phyloP scores from a whole-genome alignment of 2,888 invertebrate species.

The Calliopum simillimum region DNA sequence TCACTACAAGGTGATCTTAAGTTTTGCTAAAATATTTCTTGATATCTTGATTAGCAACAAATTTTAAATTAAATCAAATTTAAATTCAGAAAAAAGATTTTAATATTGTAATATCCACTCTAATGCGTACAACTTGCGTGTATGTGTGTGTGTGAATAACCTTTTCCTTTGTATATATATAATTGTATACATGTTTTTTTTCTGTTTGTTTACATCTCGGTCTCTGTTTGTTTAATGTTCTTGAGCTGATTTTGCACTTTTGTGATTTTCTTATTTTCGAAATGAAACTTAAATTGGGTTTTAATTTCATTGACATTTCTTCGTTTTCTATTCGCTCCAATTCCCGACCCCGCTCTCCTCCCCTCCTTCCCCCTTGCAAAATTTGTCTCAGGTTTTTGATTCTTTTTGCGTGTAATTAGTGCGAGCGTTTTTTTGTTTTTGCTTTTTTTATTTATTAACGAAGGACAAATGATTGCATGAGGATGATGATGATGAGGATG shows the following conservation, averaged over 20 bases:
- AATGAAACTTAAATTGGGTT: slow-evolving; percentile 21
- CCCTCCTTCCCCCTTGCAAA: too few relatives aligned
- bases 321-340: not conserved
- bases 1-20: too few relatives aligned
- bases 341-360: too few relatives aligned
- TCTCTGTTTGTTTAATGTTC: not conserved
- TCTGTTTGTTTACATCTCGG: not conserved
- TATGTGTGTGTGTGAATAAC: not conserved
- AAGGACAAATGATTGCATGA: too few relatives aligned
- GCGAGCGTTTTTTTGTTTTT: too few relatives aligned
- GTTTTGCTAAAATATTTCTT: too few relatives aligned
- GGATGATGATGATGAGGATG: too few relatives aligned
- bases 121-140: not conserved
- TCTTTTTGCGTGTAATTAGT: not conserved
- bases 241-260: slow-evolving; percentile 11
- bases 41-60: too few relatives aligned
- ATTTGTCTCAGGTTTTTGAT: not conserved
- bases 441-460: too few relatives aligned
- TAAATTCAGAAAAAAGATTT: too few relatives aligned
- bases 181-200: not conserved
- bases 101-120: too few relatives aligned
- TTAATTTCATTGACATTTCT: slow-evolving; percentile 28
- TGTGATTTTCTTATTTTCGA: not conserved
- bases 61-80: too few relatives aligned
- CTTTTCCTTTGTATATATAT: not conserved